Evolutionary conservation across 2,797 vertebrate species (phyloP), one percentile per base, ranked within the genome.

Genomic region (Microcaecilia unicolor): DNA sequence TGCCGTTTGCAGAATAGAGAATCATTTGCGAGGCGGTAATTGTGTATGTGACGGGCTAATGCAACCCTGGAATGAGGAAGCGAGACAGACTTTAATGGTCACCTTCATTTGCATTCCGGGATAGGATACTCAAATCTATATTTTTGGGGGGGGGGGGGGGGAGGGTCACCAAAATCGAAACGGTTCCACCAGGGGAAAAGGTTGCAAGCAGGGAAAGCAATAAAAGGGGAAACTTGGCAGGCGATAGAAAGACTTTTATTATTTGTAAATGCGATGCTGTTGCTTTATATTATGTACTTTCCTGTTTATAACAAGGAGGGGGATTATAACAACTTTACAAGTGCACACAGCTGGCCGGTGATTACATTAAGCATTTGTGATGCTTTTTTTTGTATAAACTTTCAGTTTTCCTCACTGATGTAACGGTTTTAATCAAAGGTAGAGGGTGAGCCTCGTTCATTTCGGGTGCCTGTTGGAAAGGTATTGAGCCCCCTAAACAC

Each of bases 321-420:
- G 90, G 86, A 93, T 93, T 93, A 90, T 86, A 93, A 93, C 90
- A 97, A 95, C 91, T 92, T 90, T 87, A 92, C 91, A 97, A 98
- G 93, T 93, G 91, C 86, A 62, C 81, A 76, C 95, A 98, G 95
- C 93, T 97, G 95, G 84, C 64, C 51, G 34, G 36, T 95, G 95
- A 86, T 98, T 97, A 98, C 93, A 95, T 93, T 91, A 86, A 64
- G 57, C 76, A 67, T 87, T 86, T 73, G 76, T 70, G 81, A 86
- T 84, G 81, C 57, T 25, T 79, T 83, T 84, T 72, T 60, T 76
- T 72, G 81, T 78, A 74, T 87, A 89, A 86, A 92, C 85, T 22
- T 51, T 52, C 55, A 48, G 58, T 59, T 52, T 18, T 36, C 51
- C 24, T 60, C 65, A 62, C 57, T 72, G 69, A 64, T 74, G 65